Conservation (phyloP, 1,140 invertebrate species). For the Prorops nasuta region DNA sequence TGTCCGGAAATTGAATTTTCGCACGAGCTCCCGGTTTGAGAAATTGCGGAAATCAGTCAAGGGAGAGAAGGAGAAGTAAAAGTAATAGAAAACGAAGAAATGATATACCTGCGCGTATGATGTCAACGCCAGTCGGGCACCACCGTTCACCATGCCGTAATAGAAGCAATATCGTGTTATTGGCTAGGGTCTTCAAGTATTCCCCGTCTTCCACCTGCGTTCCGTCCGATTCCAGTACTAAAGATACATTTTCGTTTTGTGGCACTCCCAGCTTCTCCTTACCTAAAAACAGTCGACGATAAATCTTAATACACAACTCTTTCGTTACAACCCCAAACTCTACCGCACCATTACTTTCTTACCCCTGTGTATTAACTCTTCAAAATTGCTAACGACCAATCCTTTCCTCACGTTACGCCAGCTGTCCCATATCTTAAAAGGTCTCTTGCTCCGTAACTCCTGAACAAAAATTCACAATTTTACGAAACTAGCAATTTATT, state of each 20-base stretch:
- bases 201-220: conserved; percentile 94
- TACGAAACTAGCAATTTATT: no score
- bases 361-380: conserved; percentile 88
- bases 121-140: conserved; percentile 87
- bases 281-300: conserved; percentile 54
- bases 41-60: no score
- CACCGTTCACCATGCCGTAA: conserved; percentile 85
- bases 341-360: not conserved
- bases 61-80: no score
- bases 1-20: no score
- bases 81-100: no score
- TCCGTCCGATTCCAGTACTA: conserved; percentile 91
- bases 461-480: conserved; percentile 60
- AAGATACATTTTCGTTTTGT: conserved; percentile 75
- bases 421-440: conserved; percentile 97
- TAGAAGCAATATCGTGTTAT: conserved; percentile 86
- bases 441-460: conserved; percentile 91
- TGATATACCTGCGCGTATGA: conserved; percentile 80
- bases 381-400: conserved; percentile 86
- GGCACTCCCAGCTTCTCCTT: conserved; percentile 87
- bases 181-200: conserved; percentile 86
- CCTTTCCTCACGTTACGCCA: conserved; percentile 91
- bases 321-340: not conserved
- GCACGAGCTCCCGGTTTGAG: no score
- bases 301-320: not conserved